Base-by-base conservation (phyloP, 2,888 invertebrate genomes). In the Plagiodera versicolora region DNA sequence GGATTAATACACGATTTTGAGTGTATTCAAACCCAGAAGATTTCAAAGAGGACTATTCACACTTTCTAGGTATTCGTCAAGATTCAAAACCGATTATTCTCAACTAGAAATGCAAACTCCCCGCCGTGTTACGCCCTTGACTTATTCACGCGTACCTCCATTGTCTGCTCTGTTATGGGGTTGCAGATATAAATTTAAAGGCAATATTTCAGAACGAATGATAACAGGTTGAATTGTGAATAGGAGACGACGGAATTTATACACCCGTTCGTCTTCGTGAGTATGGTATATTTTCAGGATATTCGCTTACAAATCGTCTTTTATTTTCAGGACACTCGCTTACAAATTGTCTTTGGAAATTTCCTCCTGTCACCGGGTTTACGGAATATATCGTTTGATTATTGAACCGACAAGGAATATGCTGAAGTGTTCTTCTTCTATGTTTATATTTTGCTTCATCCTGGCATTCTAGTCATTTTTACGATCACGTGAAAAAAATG, bases 151-250 rank as follows among this genome's bases (percentile, higher is more conserved):
- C 39, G 4, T 39, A 39, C 39, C 39, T 14, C 10, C 24, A 44
- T 44, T 45, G 44, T 45, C 44, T 44, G 24, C 28, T 44, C 17
- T 16, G 39, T 44, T 24, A 10, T 44, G 16, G 35, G 17, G 53
- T 20, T 53, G 8, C 28, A 19, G 24, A 24, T 44, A 19, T 53
- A 24, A 53, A 44, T 53, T 53, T 53, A 44, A 20, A 11, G 45
- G 44, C 44, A 53, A 53, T 44, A 44, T 53, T 45, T 53, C 53
- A 28, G 24, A 44, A 28, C 45, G 39, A 44, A 53, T 53, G 35
- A 44, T 53, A 53, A 53, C 24, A 44, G 53, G 45, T 53, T 28
- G 44, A 53, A 53, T 24, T 18, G 16, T 20, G 17, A 17, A 20
- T 44, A 19, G 39, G 45, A 39, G 53, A 28, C 20, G 28, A 2